These are phyloP conservation scores for Sarcophaga caerulescens DNA, from an alignment of 2,888 invertebrate species.

Conservation along the genomic window DNA sequence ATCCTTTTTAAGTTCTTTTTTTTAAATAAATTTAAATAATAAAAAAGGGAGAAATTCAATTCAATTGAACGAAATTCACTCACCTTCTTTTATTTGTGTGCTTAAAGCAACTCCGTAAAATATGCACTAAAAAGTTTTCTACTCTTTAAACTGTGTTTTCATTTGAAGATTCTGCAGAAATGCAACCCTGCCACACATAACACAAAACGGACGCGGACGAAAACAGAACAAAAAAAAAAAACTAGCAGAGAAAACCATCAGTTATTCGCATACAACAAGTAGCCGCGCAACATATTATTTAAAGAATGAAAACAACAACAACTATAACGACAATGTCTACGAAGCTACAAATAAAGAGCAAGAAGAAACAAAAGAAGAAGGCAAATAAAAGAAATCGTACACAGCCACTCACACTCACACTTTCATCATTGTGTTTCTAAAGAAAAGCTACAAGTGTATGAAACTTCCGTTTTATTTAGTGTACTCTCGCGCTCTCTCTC, in stretches of 20 bases:
- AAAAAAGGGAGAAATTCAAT: not conserved
- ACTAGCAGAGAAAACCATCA: conserved; percentile 21
- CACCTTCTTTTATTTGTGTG: conserved; percentile 33
- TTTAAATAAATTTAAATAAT: not conserved
- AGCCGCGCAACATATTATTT: conserved; percentile 66
- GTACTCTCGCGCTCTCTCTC: not conserved
- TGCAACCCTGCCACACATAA: conserved; percentile 55
- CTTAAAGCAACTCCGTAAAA: conserved; percentile 50
- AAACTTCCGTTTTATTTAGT: not conserved
- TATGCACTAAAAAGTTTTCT: conserved; percentile 50
- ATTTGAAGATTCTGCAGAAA: conserved; percentile 43
- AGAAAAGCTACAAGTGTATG: conserved; percentile 64
- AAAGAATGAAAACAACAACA: conserved; percentile 11
- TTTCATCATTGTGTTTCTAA: not conserved
- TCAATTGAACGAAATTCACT: not conserved
- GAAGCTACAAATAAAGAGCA: not conserved
- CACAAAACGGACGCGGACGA: not conserved
- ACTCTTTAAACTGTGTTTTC: conserved; percentile 27
- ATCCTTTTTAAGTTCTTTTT: not conserved
- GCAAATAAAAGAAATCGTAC: not conserved
- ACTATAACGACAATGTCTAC: not conserved
- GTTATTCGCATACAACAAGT: conserved; percentile 64
- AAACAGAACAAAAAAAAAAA: conserved; percentile 1
- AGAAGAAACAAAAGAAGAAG: conserved; percentile 14
- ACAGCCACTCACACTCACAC: not conserved